Conservation (phyloP, 2,888 invertebrate genomes). For the Drosophila nigritarsus region DNA sequence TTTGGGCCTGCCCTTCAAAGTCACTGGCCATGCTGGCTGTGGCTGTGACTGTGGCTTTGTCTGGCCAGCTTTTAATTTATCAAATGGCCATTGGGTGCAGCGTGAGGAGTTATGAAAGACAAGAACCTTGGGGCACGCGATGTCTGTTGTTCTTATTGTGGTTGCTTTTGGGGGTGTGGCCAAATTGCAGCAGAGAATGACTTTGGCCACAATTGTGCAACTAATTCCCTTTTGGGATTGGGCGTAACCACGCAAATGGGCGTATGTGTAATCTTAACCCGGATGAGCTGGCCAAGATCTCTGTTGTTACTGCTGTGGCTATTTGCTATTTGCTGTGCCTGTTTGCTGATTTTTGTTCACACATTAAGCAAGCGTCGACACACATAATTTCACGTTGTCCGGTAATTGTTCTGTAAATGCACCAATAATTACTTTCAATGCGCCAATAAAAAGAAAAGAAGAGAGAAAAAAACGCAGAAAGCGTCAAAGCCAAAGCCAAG, state of each 20-base stretch:
- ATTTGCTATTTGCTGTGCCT: conserved; percentile 1
- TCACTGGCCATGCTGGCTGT: conserved; percentile 41
- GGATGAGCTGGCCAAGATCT: conserved; percentile 59
- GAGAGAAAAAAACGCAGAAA: conserved; percentile 2
- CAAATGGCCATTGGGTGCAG: conserved; percentile 60
- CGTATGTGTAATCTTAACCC: conserved; percentile 72
- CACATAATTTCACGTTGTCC: conserved; percentile 77
- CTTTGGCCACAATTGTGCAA: conserved; percentile 20
- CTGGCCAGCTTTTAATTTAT: conserved; percentile 47
- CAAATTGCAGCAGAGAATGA: conserved; percentile 24
- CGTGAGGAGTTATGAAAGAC: conserved; percentile 54
- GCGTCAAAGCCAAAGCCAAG: conserved; percentile 8
- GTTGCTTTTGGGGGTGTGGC: conserved; percentile 46
- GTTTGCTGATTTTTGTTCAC: conserved; percentile 56
- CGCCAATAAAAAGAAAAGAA: conserved; percentile 63
- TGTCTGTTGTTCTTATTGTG: conserved; percentile 20
- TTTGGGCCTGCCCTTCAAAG: conserved; percentile 42
- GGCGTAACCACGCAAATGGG: conserved; percentile 55
- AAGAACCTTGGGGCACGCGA: conserved; percentile 56
- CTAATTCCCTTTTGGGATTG: conserved; percentile 37
- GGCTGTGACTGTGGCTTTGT: conserved; percentile 12
- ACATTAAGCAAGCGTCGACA: conserved; percentile 75
- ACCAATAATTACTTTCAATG: conserved; percentile 80
- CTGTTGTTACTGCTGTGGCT: conserved; percentile 6
- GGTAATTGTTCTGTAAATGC: conserved; percentile 80